Evolutionary conservation across 2,113 vertebrate genomes (phyloP), one percentile per base, ranked within the genome.

Genomic region (Tragelaphus strepsiceros): DNA sequence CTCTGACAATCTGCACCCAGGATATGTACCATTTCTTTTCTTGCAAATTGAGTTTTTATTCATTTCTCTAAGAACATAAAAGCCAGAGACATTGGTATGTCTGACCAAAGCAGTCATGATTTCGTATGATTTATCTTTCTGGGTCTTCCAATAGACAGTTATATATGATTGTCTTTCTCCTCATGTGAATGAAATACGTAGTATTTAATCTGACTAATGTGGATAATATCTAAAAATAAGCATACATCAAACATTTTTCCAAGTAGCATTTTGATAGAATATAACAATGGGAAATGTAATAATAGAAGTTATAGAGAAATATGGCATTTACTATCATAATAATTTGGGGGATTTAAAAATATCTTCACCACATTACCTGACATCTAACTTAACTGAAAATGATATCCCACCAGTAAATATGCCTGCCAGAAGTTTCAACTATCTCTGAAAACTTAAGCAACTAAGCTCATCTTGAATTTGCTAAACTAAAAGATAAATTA

Each of bases 51-150:
- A 24, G 85, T 87, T 98, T 91, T 91, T 90, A 35, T 86, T 95
- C 7, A 81, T 93, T 90, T 95, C n/a, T 91, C 49, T 94, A 84
- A 97, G 84, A 54, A 58, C 54, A 96, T 88, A 88, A 90, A 71
- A 81, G 49, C 12, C 46, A 46, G 78, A 28, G 14, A 95, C 59
- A 28, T 94, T 78, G 96, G 21, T 85, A 64, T 30, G 53, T 78
- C 71, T 96, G 30, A 97, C 16, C 54, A 88, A 91, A 97, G 32
- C 7, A 94, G 81, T 95, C 58, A 5, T 35, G 81, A 92, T 97
- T 81, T 88, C 89, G 88, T 24, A 35, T 6, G 30, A 92, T 90
- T 46, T 30, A 51, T 24, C 87, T 58, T 93, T 82, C 32, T 96
- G 74, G 2, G 30, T 94, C 67, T 95, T 59, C 74, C 22, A 95